Conservation (phyloP, 2,113 vertebrate species). For the Eublepharis macularius region DNA sequence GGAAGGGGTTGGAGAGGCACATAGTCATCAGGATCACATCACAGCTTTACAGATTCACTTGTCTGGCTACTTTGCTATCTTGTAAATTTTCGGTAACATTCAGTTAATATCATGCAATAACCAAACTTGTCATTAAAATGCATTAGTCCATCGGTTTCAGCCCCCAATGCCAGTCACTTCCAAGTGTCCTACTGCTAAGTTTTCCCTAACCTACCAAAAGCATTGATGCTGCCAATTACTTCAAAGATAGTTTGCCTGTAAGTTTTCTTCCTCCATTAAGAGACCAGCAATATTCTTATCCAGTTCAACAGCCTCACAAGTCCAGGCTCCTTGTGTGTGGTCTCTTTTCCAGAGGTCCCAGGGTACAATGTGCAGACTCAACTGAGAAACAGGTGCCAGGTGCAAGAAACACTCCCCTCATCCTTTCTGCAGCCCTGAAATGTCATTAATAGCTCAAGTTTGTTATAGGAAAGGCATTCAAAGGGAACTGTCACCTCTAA, state of each 20-base stretch:
- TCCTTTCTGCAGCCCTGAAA: slow-evolving; percentile 5
- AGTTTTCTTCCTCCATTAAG: background rate
- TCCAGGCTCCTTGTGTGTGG: background rate
- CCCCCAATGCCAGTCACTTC: background rate
- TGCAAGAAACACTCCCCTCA: background rate
- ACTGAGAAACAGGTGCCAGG: background rate
- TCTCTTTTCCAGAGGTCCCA: background rate
- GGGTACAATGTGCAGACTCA: background rate
- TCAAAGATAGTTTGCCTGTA: background rate
- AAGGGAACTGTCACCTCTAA: background rate
- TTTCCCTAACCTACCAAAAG: background rate
- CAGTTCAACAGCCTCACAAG: background rate
- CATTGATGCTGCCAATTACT: background rate
- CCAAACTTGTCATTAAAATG: background rate
- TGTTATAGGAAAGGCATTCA: background rate
- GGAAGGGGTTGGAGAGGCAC: background rate
- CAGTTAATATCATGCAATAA: background rate
- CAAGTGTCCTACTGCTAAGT: background rate
- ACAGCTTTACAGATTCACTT: background rate
- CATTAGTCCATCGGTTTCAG: background rate
- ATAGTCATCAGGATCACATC: background rate
- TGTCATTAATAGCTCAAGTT: background rate
- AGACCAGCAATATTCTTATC: background rate
- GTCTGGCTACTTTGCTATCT: background rate
- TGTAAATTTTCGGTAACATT: background rate